Evolutionary conservation across 92 coral and sea anemone species (phyloP), one percentile per base, ranked within the genome.

Genomic region (Paragorgia papillata): DNA sequence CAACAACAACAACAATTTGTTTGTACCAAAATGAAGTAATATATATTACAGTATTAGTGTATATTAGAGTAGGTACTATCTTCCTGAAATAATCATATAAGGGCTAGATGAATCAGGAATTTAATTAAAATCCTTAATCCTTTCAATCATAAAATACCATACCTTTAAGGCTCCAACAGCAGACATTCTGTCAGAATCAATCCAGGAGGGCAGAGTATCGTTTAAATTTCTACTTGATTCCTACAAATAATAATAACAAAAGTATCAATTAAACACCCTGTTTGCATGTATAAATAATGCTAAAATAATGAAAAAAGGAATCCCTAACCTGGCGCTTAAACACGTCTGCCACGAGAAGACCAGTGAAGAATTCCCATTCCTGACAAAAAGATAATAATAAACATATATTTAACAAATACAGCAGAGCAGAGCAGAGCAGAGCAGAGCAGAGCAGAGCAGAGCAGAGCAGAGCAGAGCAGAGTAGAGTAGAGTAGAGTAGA

Each of bases 291-390:
- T 63, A 63, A 15, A 34, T 9, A 35, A 7, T 7, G 56, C 15
- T 31, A 12, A 43, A 24, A 39, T 31, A 9, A 62, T n/a, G 19
- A 7, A 6, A 15, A 46, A 15, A 46, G 2, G 53, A n/a, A 6
- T 7, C 14, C 53, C 53, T 46, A 61, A 93, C 97, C 97, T 95
- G 99, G 77, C 99, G 87, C 79, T 94, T 94, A 62, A 94, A 94
- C 64, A 95, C 87, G 55, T 90, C 91, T n/a, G 87, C 89, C 49
- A 95, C 99, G 37, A 89, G 74, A 57, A 95, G 70, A 10, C 99
- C 99, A 41, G 96, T 84, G 80, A 95, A 95, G 85, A 88, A 87
- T 82, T 95, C 99, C 99, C 99, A 95, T 62, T 95, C 99, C 99
- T 95, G 40, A 55, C 43, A 22, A 73, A 10, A 65, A 57, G 31